Percentiles rank a stretch among this genome's conserved stretches.
Conservation (phyloP, 2,113 vertebrate genomes). For the Protomyctophum bolini region DNA sequence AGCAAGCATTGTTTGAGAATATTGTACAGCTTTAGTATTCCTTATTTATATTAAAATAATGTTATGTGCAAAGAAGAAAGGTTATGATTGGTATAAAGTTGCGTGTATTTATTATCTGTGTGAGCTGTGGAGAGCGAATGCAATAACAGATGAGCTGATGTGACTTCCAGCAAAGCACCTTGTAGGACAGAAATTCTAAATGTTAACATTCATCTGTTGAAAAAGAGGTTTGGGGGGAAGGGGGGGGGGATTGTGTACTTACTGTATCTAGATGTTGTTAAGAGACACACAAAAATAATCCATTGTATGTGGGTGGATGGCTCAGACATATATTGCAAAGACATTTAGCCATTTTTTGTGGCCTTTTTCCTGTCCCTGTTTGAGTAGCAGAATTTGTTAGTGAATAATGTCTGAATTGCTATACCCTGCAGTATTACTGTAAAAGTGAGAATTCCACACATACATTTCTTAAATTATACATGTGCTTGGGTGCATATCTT, state of each 20-base stretch:
- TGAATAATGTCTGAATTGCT: conserved; percentile 9
- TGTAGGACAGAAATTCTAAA: conserved; percentile 38
- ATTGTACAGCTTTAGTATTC: conserved; percentile 52
- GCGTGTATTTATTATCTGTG: conserved; percentile 75
- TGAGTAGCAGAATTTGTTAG: conserved; percentile 44
- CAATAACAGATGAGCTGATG: conserved; percentile 35
- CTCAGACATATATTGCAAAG: conserved; percentile 32
- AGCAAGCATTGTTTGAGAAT: conserved; percentile 49
- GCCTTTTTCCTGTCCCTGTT: conserved; percentile 54
- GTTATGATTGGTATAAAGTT: conserved; percentile 44
- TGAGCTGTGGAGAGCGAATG: conserved; percentile 61
- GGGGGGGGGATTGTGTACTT: conserved; percentile 21
- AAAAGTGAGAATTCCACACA: conserved; percentile 13
- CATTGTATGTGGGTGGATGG: conserved; percentile 23
- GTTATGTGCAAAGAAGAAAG: conserved; percentile 46
- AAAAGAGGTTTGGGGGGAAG: conserved; percentile 6
- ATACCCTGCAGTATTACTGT: conserved; percentile 35
- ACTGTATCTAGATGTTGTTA: conserved; percentile 30
- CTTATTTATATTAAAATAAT: conserved; percentile 74
- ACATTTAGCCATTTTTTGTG: conserved; percentile 62
- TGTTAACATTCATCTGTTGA: conserved; percentile 7
- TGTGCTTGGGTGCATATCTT: too few relatives aligned
- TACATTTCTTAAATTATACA: too few relatives aligned
- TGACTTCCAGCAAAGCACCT: conserved; percentile 50
- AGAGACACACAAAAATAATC: conserved; percentile 27